These are phyloP conservation scores for Apantesis nais DNA, from an alignment of 2,888 invertebrate species.

Conservation along the genomic window DNA sequence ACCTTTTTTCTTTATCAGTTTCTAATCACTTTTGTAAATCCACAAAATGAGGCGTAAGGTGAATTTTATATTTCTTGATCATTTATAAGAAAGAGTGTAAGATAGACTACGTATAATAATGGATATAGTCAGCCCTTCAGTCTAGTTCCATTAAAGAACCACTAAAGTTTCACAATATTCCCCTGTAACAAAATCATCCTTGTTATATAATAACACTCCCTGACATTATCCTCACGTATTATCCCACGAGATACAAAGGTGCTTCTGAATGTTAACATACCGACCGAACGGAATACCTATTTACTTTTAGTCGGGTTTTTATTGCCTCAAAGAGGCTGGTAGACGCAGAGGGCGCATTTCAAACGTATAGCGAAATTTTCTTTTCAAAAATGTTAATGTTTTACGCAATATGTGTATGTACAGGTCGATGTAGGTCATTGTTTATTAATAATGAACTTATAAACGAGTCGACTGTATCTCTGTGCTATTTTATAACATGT, in stretches of 20 bases:
- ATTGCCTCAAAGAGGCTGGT: constrained; percentile 37
- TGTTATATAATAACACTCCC: constrained; percentile 45
- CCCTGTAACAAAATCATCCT: constrained; percentile 37
- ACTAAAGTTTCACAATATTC: constrained; percentile 24
- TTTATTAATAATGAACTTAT: constrained; percentile 34
- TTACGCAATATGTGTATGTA: background rate
- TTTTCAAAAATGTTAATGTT: constrained; percentile 24
- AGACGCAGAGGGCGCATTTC: constrained; percentile 39
- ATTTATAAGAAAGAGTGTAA: background rate
- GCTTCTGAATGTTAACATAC: constrained; percentile 51
- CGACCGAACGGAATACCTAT: constrained; percentile 50
- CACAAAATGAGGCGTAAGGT: no score
- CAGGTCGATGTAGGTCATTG: constrained; percentile 27
- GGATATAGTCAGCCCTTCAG: background rate
- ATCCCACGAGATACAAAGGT: constrained; percentile 50
- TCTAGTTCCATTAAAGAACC: constrained; percentile 15
- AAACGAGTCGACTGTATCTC: constrained; percentile 11
- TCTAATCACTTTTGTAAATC: no score
- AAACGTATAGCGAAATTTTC: constrained; percentile 40
- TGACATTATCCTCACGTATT: constrained; percentile 51
- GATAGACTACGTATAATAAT: background rate
- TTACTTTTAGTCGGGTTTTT: constrained; percentile 50
- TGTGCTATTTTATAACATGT: constrained; percentile 25
- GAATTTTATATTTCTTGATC: background rate
- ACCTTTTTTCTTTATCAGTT: no score